Evolutionary conservation across 2,888 invertebrate genomes (phyloP).

Genomic region (Conops quadrifasciatus): DNA sequence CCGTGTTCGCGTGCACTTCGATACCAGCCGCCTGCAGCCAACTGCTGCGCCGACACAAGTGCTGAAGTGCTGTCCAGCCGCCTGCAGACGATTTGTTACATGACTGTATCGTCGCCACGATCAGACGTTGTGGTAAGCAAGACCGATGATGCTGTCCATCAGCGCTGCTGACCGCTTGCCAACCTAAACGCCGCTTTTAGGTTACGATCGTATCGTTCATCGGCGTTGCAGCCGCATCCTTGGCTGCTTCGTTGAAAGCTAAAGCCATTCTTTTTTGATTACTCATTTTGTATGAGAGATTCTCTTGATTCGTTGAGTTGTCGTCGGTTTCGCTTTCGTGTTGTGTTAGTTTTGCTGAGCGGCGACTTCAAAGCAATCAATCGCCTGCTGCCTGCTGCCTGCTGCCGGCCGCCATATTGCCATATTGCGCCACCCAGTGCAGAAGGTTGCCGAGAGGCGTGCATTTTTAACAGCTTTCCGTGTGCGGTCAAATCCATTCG

Average conservation of each 20-base stretch:
- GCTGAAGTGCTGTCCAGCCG: background rate
- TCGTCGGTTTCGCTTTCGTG: background rate
- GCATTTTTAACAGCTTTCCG: constrained; percentile 32
- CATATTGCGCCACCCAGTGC: constrained; percentile 18
- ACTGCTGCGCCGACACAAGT: constrained; percentile 5
- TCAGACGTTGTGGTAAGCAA: too few relatives aligned
- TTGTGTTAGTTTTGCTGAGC: background rate
- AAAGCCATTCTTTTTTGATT: constrained; percentile 1
- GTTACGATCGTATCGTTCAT: background rate
- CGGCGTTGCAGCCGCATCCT: background rate
- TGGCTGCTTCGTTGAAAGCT: background rate
- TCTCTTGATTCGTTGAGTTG: constrained; percentile 5
- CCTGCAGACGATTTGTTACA: background rate
- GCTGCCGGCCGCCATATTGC: background rate
- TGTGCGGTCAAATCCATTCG: constrained; percentile 42
- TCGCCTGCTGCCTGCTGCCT: constrained; percentile 5
- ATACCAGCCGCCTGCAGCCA: too few relatives aligned
- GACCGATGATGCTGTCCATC: background rate
- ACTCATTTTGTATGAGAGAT: background rate
- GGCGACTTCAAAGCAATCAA: constrained; percentile 16
- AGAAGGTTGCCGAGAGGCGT: constrained; percentile 19
- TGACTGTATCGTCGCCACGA: constrained; percentile 16
- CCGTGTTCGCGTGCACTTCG: too few relatives aligned
- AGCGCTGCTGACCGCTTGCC: constrained; percentile 19
- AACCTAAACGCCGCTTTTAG: constrained; percentile 14